A percentile compares a stretch with the other conserved stretches of the same genome.
Evolutionary conservation across 2,888 invertebrate genomes (phyloP).

Genomic region (Polymixis lichenea): DNA sequence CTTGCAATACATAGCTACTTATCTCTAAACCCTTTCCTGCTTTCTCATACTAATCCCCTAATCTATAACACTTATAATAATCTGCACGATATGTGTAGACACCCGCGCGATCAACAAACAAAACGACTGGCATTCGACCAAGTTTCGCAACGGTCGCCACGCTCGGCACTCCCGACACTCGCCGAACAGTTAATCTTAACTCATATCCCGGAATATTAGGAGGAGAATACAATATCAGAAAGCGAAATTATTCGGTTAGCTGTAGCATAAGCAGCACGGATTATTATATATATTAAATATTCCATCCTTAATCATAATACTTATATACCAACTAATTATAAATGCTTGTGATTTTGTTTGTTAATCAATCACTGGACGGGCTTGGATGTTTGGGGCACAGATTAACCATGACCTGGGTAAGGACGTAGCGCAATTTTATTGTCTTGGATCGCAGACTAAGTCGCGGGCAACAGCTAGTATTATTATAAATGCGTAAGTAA

Average conservation of each 20-base stretch:
- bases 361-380: too few relatives aligned
- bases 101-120: constrained; percentile 56
- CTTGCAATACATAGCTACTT: not conserved
- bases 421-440: too few relatives aligned
- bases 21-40: not conserved
- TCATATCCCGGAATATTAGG: constrained; percentile 48
- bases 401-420: too few relatives aligned
- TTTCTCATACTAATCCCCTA: constrained; percentile 12
- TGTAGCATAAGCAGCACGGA: not conserved
- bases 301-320: not conserved
- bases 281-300: too few relatives aligned
- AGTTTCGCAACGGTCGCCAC: constrained; percentile 50
- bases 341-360: too few relatives aligned
- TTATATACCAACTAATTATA: too few relatives aligned
- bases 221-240: constrained; percentile 20
- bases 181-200: constrained; percentile 49
- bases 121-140: constrained; percentile 63
- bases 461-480: too few relatives aligned
- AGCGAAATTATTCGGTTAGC: not conserved
- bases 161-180: constrained; percentile 20
- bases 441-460: too few relatives aligned
- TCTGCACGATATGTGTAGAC: constrained; percentile 37
- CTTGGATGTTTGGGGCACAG: too few relatives aligned
- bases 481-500: not conserved
- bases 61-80: constrained; percentile 50